Evolutionary conservation across 64 coral and sea anemone genomes (phyloP), one percentile per base, ranked within the genome.

Genomic region (Anthopleura sola): DNA sequence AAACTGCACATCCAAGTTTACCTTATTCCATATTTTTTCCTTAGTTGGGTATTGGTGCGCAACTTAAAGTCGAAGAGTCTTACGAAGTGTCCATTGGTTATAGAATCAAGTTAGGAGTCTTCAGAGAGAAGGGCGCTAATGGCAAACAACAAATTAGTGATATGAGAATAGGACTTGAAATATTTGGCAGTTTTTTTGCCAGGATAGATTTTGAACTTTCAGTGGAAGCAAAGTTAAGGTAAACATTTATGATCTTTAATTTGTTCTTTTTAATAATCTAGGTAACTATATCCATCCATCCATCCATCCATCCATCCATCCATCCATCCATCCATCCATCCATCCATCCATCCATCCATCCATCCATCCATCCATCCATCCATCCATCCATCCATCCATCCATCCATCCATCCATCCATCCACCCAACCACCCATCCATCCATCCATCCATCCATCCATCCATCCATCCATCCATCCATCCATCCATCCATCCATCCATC

Each of bases 111-210:
- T 49, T 90, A 11, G 81, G 48, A 3, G 47, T 84, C 1, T 75
- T 56, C 21, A 84, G 56, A 23, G 44, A 90, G 21, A 28, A 49
- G 53, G 64, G 84, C 39, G n/a, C 81, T 31, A 17, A 90, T 50
- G 88, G 88, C 3, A 17, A 57, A 19, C 19, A 71, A 0, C 39
- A 16, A 7, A 40, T 76, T 14, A 53, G 29, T 14, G 81, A 90
- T 6, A 37, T 16, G 12, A 57, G 76, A 23, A 32, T 89, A 37
- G 80, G 87, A 44, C 10, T 83, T 28, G 79, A 89, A 44, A 89
- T 89, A 56, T 15, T 2, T 1, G 87, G 80, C 9, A 26, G 31
- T 18, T 36, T 83, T 11, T 69, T 75, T 14, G 80, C 32, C 58
- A 18, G 68, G 1, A 57, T 82, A n/a, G 37, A 83, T 20, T 46